Conservation (phyloP, 2,797 vertebrate genomes). For the Yasuhikotakia modesta region DNA sequence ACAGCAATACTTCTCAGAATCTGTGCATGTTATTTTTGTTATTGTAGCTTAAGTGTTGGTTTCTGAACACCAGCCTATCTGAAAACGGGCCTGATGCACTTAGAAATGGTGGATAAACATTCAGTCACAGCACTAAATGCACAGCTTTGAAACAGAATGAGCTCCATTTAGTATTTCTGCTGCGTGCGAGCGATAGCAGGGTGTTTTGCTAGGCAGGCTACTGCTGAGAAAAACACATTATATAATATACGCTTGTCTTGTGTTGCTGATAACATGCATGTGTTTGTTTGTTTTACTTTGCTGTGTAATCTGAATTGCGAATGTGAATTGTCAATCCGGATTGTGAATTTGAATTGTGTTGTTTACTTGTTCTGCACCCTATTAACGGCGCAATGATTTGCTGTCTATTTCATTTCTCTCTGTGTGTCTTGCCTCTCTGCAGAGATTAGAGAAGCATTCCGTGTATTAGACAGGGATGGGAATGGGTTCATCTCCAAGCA, state of each 20-base stretch:
- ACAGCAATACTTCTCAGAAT: conserved; percentile 23
- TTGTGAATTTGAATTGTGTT: neutral
- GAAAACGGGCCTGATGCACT: conserved; percentile 16
- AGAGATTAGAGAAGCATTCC: conserved; percentile 94
- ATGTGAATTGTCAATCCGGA: neutral
- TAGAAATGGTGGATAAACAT: conserved; percentile 24
- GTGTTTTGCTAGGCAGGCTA: conserved; percentile 50
- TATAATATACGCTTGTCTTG: neutral
- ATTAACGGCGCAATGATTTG: conserved; percentile 1
- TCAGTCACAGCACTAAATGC: conserved; percentile 30
- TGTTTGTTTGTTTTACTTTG: neutral
- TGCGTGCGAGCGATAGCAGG: conserved; percentile 39
- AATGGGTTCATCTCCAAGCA: conserved; percentile 90
- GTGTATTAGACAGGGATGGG: conserved; percentile 86
- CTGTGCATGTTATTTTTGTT: conserved; percentile 23
- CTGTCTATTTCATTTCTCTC: neutral
- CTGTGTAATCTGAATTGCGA: conserved; percentile 16
- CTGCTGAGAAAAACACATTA: conserved; percentile 15
- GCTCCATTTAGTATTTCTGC: conserved; percentile 58
- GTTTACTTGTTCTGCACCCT: neutral
- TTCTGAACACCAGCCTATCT: neutral
- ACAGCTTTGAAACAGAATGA: conserved; percentile 50
- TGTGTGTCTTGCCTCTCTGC: conserved; percentile 33
- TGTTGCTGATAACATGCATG: conserved; percentile 3
- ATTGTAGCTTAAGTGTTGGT: conserved; percentile 12